Conservation (phyloP, 2,113 vertebrate genomes). For the Alethe diademata region DNA sequence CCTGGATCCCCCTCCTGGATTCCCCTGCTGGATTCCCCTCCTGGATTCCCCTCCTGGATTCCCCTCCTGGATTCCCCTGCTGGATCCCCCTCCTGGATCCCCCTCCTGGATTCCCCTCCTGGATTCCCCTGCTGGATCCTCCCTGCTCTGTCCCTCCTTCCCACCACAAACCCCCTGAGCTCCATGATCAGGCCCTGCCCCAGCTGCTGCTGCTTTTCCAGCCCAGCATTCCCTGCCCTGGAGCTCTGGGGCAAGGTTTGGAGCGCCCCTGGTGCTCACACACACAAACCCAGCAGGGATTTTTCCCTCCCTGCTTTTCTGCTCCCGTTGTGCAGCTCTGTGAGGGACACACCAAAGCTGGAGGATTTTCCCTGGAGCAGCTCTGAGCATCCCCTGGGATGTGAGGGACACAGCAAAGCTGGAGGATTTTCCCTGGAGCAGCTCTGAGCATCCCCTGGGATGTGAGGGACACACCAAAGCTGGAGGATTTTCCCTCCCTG, state of each 20-base stretch:
- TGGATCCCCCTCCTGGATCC: neutral
- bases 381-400: neutral
- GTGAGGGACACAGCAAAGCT: too few relatives aligned
- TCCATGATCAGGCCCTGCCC: too few relatives aligned
- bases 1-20: neutral
- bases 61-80: neutral
- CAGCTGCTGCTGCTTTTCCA: neutral
- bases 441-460: too few relatives aligned
- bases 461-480: too few relatives aligned
- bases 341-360: neutral
- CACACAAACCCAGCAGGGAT: neutral
- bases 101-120: neutral
- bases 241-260: neutral
- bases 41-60: neutral
- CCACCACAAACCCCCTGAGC: neutral
- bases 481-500: neutral
- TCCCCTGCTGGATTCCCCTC: neutral
- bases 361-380: neutral
- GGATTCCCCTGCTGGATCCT: neutral
- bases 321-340: neutral
- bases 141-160: fast-evolving
- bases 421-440: too few relatives aligned
- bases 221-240: neutral
- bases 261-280: neutral
- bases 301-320: neutral